Evolutionary conservation across 2,888 invertebrate species (phyloP).

Genomic region (Thymelicus acteon): DNA sequence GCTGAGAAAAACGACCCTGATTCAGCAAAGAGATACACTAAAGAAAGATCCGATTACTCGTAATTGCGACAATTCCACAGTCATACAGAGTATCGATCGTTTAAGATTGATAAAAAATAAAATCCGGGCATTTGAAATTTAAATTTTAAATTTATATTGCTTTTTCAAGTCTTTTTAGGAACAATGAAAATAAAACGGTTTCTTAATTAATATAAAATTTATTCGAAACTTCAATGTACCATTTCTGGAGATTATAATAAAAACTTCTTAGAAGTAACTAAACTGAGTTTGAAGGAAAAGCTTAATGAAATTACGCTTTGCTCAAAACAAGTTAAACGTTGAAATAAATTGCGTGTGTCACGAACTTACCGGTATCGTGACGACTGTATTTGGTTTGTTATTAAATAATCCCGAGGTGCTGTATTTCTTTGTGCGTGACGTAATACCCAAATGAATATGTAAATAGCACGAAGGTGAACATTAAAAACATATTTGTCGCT

Average conservation of each 20-base stretch:
- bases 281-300: conserved; percentile 8
- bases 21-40: too few species aligned
- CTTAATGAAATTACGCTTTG: conserved; percentile 24
- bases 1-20: too few species aligned
- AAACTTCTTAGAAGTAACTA: neutral
- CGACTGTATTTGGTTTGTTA: conserved; percentile 29
- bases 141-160: too few species aligned
- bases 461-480: conserved; percentile 18
- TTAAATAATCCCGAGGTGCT: conserved; percentile 13
- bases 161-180: too few species aligned
- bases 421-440: conserved; percentile 10
- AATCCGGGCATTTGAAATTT: too few species aligned
- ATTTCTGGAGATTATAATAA: neutral
- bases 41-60: too few species aligned
- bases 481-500: conserved; percentile 8
- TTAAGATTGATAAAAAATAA: too few species aligned
- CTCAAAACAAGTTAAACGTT: conserved; percentile 27
- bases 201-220: neutral
- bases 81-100: too few species aligned
- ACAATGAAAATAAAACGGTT: too few species aligned
- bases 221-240: neutral
- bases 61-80: too few species aligned
- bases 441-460: conserved; percentile 4
- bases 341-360: conserved; percentile 38
- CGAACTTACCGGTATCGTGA: conserved; percentile 23